These are phyloP conservation scores for Heterohyrax brucei DNA, from an alignment of 2,797 vertebrate genomes.

Conservation along the genomic window DNA sequence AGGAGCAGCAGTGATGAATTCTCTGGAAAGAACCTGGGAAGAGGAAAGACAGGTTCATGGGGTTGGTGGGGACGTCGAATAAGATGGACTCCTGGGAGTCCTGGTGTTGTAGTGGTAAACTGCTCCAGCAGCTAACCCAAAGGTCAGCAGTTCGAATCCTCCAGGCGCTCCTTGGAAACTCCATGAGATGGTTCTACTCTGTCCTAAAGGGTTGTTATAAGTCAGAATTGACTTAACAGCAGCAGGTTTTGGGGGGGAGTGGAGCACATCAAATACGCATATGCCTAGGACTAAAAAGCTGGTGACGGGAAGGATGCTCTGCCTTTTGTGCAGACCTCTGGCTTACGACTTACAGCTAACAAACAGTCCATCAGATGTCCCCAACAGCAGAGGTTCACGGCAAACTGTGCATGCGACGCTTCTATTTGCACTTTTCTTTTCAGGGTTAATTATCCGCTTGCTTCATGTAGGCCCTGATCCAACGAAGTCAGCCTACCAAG, in stretches of 20 bases:
- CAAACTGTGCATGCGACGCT: background rate
- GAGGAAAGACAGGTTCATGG: background rate
- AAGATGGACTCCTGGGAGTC: too few species aligned
- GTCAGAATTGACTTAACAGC: too few species aligned
- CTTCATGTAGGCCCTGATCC: constrained; percentile 23
- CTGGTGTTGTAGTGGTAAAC: too few species aligned
- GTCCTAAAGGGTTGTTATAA: too few species aligned
- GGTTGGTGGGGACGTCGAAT: background rate
- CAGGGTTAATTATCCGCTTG: constrained; percentile 54
- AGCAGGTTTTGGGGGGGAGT: too few species aligned
- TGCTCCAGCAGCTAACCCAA: background rate
- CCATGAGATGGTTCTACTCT: too few species aligned
- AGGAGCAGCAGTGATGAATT: background rate
- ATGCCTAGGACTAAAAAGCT: background rate
- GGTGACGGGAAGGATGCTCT: rapidly evolving
- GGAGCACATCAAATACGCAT: too few species aligned
- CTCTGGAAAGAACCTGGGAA: background rate
- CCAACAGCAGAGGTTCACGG: constrained; percentile 38
- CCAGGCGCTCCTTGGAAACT: too few species aligned
- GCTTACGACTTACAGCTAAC: background rate
- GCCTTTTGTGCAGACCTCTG: background rate
- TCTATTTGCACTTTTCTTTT: constrained; percentile 49
- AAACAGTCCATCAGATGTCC: constrained; percentile 4
- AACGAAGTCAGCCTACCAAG: constrained; percentile 25
- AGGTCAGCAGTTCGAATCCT: too few species aligned